These are phyloP conservation scores for Leptopilina drosophilae DNA, from an alignment of 2,888 invertebrate species.

Conservation along the genomic window DNA sequence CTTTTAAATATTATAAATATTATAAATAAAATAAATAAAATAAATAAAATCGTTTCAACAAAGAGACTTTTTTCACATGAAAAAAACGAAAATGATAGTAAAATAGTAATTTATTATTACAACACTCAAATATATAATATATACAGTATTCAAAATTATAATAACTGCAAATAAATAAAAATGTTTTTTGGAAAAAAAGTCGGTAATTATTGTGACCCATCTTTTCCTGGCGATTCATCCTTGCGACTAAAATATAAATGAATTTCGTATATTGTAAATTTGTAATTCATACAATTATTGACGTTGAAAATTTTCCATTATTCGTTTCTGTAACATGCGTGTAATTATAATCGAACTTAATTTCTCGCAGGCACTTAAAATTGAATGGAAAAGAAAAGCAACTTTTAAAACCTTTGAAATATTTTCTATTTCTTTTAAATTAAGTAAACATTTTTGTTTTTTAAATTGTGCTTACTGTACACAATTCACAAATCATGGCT, in stretches of 20 bases:
- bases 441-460: neutral
- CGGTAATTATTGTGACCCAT: neutral
- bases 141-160: slow-evolving; percentile 24
- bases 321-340: neutral
- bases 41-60: no score
- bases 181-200: neutral
- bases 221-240: no score
- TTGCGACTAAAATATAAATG: no score
- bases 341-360: slow-evolving; percentile 4
- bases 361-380: slow-evolving; percentile 9
- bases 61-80: neutral
- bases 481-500: slow-evolving; percentile 62
- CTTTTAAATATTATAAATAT: no score
- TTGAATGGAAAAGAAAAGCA: neutral
- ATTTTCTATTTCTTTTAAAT: no score
- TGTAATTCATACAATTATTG: no score
- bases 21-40: no score
- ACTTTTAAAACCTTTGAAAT: neutral
- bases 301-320: neutral
- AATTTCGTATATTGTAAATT: no score
- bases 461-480: slow-evolving; percentile 35
- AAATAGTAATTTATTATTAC: slow-evolving; percentile 38
- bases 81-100: slow-evolving; percentile 16
- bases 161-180: neutral
- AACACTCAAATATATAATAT: slow-evolving; percentile 23